Evolutionary conservation across 1,140 invertebrate species (phyloP).

Genomic region (Dreissena rostriformis): DNA sequence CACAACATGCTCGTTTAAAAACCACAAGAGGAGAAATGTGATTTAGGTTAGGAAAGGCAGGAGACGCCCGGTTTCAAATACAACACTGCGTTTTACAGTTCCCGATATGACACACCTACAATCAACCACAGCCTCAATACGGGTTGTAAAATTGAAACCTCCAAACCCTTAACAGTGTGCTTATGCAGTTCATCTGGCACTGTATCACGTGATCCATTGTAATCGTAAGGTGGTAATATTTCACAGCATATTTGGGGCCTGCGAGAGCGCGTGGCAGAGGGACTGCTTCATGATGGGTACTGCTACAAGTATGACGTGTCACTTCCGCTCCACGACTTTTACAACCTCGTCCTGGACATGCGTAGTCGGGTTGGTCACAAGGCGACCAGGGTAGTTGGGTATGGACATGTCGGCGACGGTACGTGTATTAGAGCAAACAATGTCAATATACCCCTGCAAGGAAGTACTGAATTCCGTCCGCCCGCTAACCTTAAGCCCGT

Average conservation of each 20-base stretch:
- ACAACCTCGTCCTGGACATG: slow-evolving; percentile 90
- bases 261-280: slow-evolving; percentile 92
- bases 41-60: too few relatives aligned
- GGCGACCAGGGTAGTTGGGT: slow-evolving; percentile 88
- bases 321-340: slow-evolving; percentile 91
- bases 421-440: slow-evolving; percentile 50
- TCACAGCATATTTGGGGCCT: slow-evolving; percentile 90
- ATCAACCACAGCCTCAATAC: too few relatives aligned
- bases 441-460: too few relatives aligned
- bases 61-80: too few relatives aligned
- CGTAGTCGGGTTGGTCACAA: slow-evolving; percentile 82
- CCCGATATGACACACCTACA: too few relatives aligned
- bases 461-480: too few relatives aligned
- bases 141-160: neutral
- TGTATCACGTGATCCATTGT: neutral
- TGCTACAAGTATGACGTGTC: slow-evolving; percentile 98
- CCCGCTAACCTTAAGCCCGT: too few relatives aligned
- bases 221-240: slow-evolving; percentile 44
- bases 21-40: too few relatives aligned
- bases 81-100: too few relatives aligned
- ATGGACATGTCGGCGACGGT: slow-evolving; percentile 93
- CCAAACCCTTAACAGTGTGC: neutral
- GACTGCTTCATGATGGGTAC: slow-evolving; percentile 91
- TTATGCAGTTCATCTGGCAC: neutral
- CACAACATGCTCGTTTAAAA: too few relatives aligned